phyloP scores from a whole-genome alignment of 2,888 invertebrate species.

The Lymantria monacha region DNA sequence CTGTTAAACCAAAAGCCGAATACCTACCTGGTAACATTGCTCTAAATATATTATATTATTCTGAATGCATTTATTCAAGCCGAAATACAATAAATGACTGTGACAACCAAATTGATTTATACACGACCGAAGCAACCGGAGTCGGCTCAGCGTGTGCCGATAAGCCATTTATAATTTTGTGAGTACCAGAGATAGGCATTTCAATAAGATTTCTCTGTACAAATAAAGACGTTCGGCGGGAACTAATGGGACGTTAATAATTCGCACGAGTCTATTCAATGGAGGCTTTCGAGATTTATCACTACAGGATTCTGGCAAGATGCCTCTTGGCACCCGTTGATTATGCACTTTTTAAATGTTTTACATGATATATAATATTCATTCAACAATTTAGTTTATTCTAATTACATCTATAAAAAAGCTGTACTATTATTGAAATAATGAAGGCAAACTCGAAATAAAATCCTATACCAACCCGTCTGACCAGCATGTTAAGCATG shows the following conservation, averaged over 20 bases:
- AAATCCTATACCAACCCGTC: no score
- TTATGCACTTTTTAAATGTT: conserved; percentile 65
- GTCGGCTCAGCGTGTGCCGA: conserved; percentile 33
- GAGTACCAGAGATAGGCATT: conserved; percentile 47
- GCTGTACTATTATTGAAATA: no score
- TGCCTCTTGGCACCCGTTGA: conserved; percentile 73
- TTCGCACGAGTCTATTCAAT: conserved; percentile 75
- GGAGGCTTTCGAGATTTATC: conserved; percentile 73
- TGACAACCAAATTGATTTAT: conserved; percentile 46
- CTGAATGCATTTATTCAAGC: conserved; percentile 21
- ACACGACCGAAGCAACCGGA: conserved; percentile 12
- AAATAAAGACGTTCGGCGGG: conserved; percentile 70
- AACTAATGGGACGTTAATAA: conserved; percentile 79
- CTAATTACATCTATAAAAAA: background rate
- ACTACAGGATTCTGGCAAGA: conserved; percentile 76
- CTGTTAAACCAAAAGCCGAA: no score
- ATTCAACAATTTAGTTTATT: conserved; percentile 26
- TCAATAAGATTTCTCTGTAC: conserved; percentile 58
- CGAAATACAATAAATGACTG: conserved; percentile 29
- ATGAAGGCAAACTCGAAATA: no score
- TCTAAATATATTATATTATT: background rate
- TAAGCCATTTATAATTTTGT: conserved; percentile 52
- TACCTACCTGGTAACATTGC: no score
- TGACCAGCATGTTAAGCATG: no score
- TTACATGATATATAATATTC: conserved; percentile 46